Evolutionary conservation across 2,888 invertebrate species (phyloP).

Genomic region (Loripinus fragilis): DNA sequence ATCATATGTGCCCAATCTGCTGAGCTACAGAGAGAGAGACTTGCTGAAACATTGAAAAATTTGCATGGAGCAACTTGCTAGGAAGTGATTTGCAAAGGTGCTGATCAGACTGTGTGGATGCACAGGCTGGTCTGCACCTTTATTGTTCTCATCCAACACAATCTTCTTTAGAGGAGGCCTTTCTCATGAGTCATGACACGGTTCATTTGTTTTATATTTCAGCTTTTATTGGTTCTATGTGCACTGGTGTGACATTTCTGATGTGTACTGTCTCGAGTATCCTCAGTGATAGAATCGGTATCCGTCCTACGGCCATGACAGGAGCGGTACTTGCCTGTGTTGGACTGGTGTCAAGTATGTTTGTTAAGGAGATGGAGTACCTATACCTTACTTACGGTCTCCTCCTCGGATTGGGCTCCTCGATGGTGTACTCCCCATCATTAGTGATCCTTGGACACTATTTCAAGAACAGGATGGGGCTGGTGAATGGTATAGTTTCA

Average conservation of each 20-base stretch:
- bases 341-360: slow-evolving; percentile 92
- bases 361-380: slow-evolving; percentile 88
- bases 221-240: slow-evolving; percentile 95
- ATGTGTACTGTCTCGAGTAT: slow-evolving; percentile 94
- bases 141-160: no score
- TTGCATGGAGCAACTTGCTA: no score
- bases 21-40: no score
- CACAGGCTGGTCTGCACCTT: no score
- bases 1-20: no score
- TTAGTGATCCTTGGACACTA: slow-evolving; percentile 96
- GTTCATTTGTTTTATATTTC: slow-evolving; percentile 82
- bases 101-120: no score
- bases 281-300: slow-evolving; percentile 93
- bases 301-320: slow-evolving; percentile 91
- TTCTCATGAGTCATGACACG: no score
- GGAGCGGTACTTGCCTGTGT: slow-evolving; percentile 91
- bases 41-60: no score
- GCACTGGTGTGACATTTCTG: slow-evolving; percentile 95
- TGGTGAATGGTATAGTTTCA: slow-evolving; percentile 95
- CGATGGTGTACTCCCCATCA: slow-evolving; percentile 95
- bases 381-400: slow-evolving; percentile 95
- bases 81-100: no score
- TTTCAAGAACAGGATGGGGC: slow-evolving; percentile 91
- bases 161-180: no score
- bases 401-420: slow-evolving; percentile 94